Evolutionary conservation across 2,888 invertebrate genomes (phyloP), one percentile per base, ranked within the genome.

Genomic region (Helicoverpa assulta): DNA sequence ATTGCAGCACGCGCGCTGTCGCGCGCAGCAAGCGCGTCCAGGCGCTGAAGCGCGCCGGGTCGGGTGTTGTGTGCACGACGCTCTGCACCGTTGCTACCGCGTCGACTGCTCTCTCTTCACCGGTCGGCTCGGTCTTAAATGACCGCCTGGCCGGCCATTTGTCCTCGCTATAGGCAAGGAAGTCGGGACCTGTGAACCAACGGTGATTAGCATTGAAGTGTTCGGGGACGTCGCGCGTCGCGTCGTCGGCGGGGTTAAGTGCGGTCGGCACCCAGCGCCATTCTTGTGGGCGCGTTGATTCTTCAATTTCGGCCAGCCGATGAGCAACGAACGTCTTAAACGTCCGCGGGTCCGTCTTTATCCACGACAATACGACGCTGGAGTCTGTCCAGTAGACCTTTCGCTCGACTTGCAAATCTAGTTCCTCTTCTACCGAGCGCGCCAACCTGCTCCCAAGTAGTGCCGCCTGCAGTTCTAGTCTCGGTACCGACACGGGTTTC

Each of bases 271-370:
- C 60, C 68, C 73, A 81, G 10, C 65, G 50, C 81, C 79, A 81
- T 0, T 76, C 59, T 4, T 55, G 57, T 0, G 50, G n/a, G 0
- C 26, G 51, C 2, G 77, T 66, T 6, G 18, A 53, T n/a, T 80
- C 82, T 12, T 62, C 53, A n/a, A 80, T 82, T 53, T 74, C 73
- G 0, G 75, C 80, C 1, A 80, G 18, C 5, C 78, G 19, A 60
- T 85, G 78, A 0, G 80, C 78, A 18, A 77, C 73, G 55, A 73
- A 77, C 1, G 66, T 47, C 51, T 75, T 81, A 64, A 59, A 79
- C 0, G 43, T 26, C 26, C 78, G 57, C 7, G 76, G 43, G 3
- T 75, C 73, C 43, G 63, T 68, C 5, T 72, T 62, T 3, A 78
- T 65, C 77, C 80, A 59, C 18, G 61, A 54, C 1, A 76, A 47